Evolutionary conservation across 2,113 vertebrate species (phyloP), one percentile per base, ranked within the genome.

Genomic region (Ardeotis arabs): DNA sequence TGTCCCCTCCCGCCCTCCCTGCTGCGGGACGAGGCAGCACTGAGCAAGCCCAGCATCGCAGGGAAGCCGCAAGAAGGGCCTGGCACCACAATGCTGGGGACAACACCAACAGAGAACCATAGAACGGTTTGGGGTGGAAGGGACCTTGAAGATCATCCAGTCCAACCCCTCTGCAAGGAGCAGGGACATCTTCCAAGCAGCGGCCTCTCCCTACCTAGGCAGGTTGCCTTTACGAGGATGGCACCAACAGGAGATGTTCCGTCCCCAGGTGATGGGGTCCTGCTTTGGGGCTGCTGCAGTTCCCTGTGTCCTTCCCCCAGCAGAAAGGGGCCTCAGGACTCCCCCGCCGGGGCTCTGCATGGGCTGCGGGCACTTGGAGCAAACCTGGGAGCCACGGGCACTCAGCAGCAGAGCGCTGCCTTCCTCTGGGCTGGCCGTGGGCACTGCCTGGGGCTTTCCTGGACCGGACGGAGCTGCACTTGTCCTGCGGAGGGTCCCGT

Each of bases 261-360:
- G 13, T 9, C 4, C 22, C 29, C 29, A 1, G 0, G 12, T 2
- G 28, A 3, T 0, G 1, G 8, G 17, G 6, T 47, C 23, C 59
- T 69, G 39, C 47, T 58, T 0, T 21, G 63, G 63, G 68, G 23
- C 21, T 82, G 50, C 72, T 56, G 49, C 55, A 21, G 22, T 4
- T 69, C 35, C 63, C 59, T 0, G 8, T 23, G 78, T 35, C 28
- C 16, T 39, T 49, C 16, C 60, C 44, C 7, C 44, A 12, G 45
- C 8, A 31, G 10, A 55, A 86, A 35, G 37, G n/a, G 68, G 7
- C 35, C 31, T 12, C 5, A 3, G 64, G 62, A 44, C 15, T 24
- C 75, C 44, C 35, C 24, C 16, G 0, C 6, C 6, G 6, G 35
- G 35, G 41, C 41, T 72, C n/a, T 60, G 62, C 12, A 6, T 2